Base-by-base conservation (phyloP, 2,888 invertebrate genomes). In the Tetragnatha montana region DNA sequence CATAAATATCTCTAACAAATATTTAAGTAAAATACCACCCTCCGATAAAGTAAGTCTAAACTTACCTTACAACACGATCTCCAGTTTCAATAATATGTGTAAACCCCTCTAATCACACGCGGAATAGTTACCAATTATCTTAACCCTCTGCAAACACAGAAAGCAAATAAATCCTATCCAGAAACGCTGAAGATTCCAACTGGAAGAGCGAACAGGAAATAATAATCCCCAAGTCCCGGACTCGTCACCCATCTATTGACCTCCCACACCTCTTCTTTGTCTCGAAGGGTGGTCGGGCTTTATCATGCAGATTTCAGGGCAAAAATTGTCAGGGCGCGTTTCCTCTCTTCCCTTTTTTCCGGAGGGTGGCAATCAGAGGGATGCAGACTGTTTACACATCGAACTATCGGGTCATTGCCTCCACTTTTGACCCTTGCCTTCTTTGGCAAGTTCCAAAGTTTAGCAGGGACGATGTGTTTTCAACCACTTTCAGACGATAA, bases 381-480 rank as follows among this genome's bases (percentile, higher is more conserved):
- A 60, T 49, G 81, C 75, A 85, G 75, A 85, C 80, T 89, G 85
- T 89, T 89, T 89, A 85, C 84, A 12, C 81, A 35, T 35, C 35
- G 35, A 35, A 2, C 35, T 35, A 85, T 80, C 76, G 76, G 88
- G 84, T 89, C 88, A 89, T 75, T 71, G 89, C 60, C 78, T 35
- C 21, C 60, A 76, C 81, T 85, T 85, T 47, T 68, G 85, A 89
- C 85, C 89, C 60, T 51, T 70, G 71, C 49, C 78, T 49, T 74
- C 51, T 35, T 21, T 71, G 71, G 51, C 69, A 19, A 19, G 76
- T 73, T 81, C 81, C 81, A 89, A 78, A 89, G 85, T 69, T 71
- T 60, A 60, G 60, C 73, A 22, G 49, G 81, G 74, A 87, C 86
- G 80, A 87, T 76, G 35, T 71, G 8, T 73, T 74, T 51, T 22